A percentile compares a stretch with the other conserved stretches of the same genome.
Conservation (phyloP, 2,113 vertebrate genomes). For the Regulus satrapa region DNA sequence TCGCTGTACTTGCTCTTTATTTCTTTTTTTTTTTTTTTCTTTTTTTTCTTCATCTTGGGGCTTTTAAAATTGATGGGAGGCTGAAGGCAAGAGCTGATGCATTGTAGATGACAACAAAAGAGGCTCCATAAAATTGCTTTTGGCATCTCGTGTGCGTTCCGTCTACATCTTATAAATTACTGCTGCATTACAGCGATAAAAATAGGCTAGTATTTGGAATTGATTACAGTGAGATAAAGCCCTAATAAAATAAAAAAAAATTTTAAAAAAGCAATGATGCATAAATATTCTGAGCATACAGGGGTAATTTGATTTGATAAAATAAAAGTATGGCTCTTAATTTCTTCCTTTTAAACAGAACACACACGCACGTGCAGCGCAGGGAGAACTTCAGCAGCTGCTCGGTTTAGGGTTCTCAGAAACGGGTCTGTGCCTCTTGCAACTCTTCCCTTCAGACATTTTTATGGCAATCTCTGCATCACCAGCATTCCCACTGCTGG, state of each 20-base stretch:
- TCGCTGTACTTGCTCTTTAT: background rate
- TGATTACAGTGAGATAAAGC: conserved; percentile 59
- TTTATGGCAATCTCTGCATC: background rate
- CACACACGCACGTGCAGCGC: background rate
- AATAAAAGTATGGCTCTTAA: conserved; percentile 18
- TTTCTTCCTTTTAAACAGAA: conserved; percentile 25
- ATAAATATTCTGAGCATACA: conserved; percentile 28
- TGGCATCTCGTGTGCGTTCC: conserved; percentile 42
- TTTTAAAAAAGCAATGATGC: background rate
- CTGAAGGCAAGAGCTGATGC: conserved; percentile 42
- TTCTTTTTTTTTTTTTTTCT: background rate
- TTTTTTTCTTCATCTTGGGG: background rate
- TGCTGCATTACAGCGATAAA: conserved; percentile 26
- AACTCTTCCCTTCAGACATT: background rate
- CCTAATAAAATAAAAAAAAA: background rate
- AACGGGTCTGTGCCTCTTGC: background rate
- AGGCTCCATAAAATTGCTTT: conserved; percentile 55
- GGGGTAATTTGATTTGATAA: conserved; percentile 31
- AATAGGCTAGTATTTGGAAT: conserved; percentile 61
- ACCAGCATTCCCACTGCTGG: background rate
- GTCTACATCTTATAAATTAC: conserved; percentile 54
- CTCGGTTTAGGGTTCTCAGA: background rate
- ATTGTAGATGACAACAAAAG: conserved; percentile 60
- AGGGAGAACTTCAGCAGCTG: background rate
- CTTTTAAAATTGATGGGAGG: conserved; percentile 52